A percentile compares a stretch with the other conserved stretches of the same genome.
phyloP scores from a whole-genome alignment of 1,140 invertebrate genomes.

The Rhopalosiphum padi region DNA sequence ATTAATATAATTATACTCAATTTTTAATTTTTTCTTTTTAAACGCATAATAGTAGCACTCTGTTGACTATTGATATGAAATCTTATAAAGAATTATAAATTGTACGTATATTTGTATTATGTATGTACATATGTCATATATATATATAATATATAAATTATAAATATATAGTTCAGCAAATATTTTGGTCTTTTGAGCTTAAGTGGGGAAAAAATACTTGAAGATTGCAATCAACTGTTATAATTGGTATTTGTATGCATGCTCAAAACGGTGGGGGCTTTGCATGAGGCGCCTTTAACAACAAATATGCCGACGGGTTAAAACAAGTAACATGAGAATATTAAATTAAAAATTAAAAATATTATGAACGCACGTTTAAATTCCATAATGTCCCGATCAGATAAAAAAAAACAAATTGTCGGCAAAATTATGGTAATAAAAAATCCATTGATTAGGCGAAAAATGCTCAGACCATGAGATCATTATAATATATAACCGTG shows the following conservation, averaged over 20 bases:
- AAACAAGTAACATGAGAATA: neutral
- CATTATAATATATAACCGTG: neutral
- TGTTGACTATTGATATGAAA: neutral
- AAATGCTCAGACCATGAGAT: slow-evolving; percentile 21
- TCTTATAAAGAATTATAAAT: neutral
- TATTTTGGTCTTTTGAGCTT: neutral
- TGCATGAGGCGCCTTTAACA: slow-evolving; percentile 11
- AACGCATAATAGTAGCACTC: neutral
- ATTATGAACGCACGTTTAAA: neutral
- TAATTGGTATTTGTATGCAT: slow-evolving; percentile 38
- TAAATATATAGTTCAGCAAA: neutral
- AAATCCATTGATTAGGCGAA: slow-evolving; percentile 22
- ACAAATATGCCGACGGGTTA: slow-evolving; percentile 25
- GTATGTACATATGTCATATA: neutral
- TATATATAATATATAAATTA: neutral
- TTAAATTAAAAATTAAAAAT: neutral
- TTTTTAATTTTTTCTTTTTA: neutral
- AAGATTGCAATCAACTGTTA: slow-evolving; percentile 8
- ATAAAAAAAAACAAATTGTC: slow-evolving; percentile 42
- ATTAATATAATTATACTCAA: neutral
- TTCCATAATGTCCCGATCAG: slow-evolving; percentile 43
- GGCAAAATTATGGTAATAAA: neutral
- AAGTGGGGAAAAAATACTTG: neutral
- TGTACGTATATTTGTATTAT: neutral
- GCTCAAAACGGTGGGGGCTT: slow-evolving; percentile 10